Conservation (phyloP, 2,113 vertebrate species). For the Salvator merianae region DNA sequence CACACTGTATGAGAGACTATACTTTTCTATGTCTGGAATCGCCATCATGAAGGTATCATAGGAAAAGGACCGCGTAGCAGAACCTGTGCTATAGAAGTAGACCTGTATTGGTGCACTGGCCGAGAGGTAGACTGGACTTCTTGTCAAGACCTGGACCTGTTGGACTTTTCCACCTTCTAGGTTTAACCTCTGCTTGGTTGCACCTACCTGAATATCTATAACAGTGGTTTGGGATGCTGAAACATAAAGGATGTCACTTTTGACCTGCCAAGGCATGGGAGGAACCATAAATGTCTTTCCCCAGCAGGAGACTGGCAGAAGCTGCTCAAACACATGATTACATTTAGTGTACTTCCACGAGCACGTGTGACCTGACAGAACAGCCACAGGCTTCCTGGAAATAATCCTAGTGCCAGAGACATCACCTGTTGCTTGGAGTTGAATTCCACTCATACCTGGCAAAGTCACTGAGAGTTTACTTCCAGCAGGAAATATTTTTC, state of each 20-base stretch:
- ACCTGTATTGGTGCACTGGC: conserved; percentile 72
- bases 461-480: conserved; percentile 58
- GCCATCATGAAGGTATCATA: conserved; percentile 72
- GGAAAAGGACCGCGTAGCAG: fast-evolving
- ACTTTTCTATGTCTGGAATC: background rate
- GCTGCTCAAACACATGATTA: conserved; percentile 79
- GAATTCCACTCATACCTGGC: conserved; percentile 66
- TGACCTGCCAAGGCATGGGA: conserved; percentile 61
- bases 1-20: background rate
- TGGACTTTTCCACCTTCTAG: conserved; percentile 43
- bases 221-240: conserved; percentile 68
- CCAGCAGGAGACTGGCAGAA: conserved; percentile 72
- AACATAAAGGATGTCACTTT: conserved; percentile 67
- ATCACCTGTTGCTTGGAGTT: conserved; percentile 60
- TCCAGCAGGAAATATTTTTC: conserved; percentile 9
- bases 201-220: conserved; percentile 43
- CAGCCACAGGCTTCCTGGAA: conserved; percentile 67
- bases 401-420: conserved; percentile 69
- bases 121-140: conserved; percentile 58
- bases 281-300: conserved; percentile 72
- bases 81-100: conserved; percentile 69
- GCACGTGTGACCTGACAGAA: conserved; percentile 74
- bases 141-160: conserved; percentile 16
- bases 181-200: background rate
- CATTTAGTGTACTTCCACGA: conserved; percentile 69